Percentiles rank a stretch among this genome's conserved stretches.
phyloP scores from a whole-genome alignment of 2,113 vertebrate genomes.

The Hippoglossus stenolepis region DNA sequence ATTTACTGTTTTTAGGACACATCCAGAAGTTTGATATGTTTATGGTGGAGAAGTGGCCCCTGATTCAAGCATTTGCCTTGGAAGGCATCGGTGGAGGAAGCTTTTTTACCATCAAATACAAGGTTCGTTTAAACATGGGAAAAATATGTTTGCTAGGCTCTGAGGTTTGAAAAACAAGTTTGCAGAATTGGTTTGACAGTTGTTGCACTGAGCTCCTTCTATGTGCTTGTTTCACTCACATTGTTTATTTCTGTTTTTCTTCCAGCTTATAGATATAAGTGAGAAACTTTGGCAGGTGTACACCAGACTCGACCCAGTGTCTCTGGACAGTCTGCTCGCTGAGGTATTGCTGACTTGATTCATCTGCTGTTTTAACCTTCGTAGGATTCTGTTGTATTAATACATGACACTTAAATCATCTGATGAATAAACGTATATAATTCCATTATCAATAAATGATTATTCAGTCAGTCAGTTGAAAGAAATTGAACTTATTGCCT shows the following conservation, averaged over 20 bases:
- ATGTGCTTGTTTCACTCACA: neutral
- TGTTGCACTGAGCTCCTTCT: neutral
- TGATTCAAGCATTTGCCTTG: constrained; percentile 95
- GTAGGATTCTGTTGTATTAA: too few relatives aligned
- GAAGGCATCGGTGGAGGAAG: constrained; percentile 96
- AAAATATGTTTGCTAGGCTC: neutral
- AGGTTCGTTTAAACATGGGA: constrained; percentile 77
- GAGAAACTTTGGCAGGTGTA: constrained; percentile 91
- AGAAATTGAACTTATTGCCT: too few relatives aligned
- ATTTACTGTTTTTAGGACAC: constrained; percentile 82
- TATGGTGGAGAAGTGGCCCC: constrained; percentile 96
- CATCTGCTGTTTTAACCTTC: neutral
- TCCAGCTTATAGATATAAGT: constrained; percentile 93
- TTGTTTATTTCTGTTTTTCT: neutral
- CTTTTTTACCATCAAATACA: constrained; percentile 97
- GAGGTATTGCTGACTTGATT: constrained; percentile 82
- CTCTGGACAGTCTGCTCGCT: constrained; percentile 88
- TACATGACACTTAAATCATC: too few relatives aligned
- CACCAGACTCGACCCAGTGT: constrained; percentile 91
- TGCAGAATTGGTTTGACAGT: neutral
- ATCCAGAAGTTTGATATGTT: constrained; percentile 97
- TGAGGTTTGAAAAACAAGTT: too few relatives aligned
- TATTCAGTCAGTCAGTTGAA: too few relatives aligned
- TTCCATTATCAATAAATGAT: too few relatives aligned
- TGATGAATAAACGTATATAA: too few relatives aligned